Percentiles rank a stretch among this genome's conserved stretches.
Evolutionary conservation across 1,140 invertebrate genomes (phyloP).

Genomic region (Maniola jurtina): DNA sequence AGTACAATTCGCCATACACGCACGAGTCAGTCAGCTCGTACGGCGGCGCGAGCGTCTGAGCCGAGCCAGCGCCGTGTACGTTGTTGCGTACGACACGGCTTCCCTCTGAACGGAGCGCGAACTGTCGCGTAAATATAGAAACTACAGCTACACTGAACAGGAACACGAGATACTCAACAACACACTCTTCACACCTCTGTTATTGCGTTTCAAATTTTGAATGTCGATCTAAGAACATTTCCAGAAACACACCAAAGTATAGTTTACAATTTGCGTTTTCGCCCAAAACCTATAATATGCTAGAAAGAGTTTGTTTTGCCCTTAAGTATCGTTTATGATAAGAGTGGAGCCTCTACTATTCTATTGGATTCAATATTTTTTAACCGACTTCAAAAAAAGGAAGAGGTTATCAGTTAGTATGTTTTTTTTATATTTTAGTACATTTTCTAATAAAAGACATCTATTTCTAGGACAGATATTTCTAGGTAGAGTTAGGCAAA

Average conservation of each 20-base stretch:
- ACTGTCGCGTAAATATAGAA: slow-evolving; percentile 74
- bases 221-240: background rate
- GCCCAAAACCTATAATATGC: no score
- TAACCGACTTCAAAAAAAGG: no score
- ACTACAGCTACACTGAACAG: slow-evolving; percentile 53
- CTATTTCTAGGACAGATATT: no score
- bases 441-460: no score
- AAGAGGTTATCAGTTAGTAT: no score
- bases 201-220: slow-evolving; percentile 35
- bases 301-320: background rate
- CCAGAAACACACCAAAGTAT: background rate
- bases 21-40: slow-evolving; percentile 26
- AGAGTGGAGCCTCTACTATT: background rate
- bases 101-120: slow-evolving; percentile 61
- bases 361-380: no score
- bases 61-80: slow-evolving; percentile 14
- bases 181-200: slow-evolving; percentile 37
- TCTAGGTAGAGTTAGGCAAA: no score
- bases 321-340: background rate
- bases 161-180: slow-evolving; percentile 62
- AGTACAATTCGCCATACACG: slow-evolving; percentile 42
- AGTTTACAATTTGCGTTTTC: no score
- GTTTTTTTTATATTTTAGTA: no score
- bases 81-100: slow-evolving; percentile 50
- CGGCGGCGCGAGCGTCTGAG: slow-evolving; percentile 30